Percentiles rank a stretch among this genome's conserved stretches.
Conservation (phyloP, 2,888 invertebrate species). For the Pardosa pseudoannulata region DNA sequence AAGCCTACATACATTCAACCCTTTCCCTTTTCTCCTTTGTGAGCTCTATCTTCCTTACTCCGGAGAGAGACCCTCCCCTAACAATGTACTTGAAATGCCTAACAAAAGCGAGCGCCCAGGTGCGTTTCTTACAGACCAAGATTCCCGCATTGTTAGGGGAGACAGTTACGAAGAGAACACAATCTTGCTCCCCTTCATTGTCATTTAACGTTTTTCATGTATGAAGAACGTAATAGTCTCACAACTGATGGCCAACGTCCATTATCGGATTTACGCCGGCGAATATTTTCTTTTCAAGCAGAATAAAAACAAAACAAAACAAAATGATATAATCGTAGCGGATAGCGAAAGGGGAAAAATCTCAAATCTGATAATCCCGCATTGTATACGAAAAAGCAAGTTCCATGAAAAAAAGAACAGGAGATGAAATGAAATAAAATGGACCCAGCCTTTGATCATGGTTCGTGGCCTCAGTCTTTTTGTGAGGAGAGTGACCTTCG, state of each 20-base stretch:
- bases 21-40: neutral
- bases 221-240: conserved; percentile 12
- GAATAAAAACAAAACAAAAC: conserved; percentile 30
- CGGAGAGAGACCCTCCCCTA: neutral
- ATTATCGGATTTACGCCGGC: conserved; percentile 48
- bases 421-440: conserved; percentile 31
- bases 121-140: neutral
- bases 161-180: conserved; percentile 29
- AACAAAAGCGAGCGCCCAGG: neutral
- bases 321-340: conserved; percentile 14
- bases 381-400: conserved; percentile 23
- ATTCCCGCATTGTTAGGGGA: conserved; percentile 21
- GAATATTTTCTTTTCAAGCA: conserved; percentile 4
- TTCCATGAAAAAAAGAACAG: conserved; percentile 27
- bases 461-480: conserved; percentile 29
- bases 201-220: neutral
- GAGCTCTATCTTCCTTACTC: neutral
- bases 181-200: neutral
- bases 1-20: neutral
- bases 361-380: conserved; percentile 59
- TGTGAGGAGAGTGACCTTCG: conserved; percentile 43
- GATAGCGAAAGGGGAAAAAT: conserved; percentile 32
- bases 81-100: neutral
- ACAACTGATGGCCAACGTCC: conserved; percentile 27
- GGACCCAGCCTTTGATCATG: conserved; percentile 26